phyloP scores from a whole-genome alignment of 2,797 vertebrate species.

The Echeneis naucrates region DNA sequence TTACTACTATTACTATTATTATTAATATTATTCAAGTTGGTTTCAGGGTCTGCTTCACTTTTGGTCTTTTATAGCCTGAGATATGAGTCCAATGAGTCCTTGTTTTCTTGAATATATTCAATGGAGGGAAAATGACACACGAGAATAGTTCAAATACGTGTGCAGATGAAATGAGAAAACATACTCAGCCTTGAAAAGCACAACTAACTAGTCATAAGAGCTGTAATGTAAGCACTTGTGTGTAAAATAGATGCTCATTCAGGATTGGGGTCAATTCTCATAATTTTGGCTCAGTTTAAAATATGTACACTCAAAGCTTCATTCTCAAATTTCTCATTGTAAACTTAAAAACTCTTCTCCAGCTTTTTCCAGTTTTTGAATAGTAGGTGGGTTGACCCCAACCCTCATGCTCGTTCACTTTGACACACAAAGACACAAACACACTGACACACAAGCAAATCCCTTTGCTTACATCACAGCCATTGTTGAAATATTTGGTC shows the following conservation, averaged over 20 bases:
- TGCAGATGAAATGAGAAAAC: conserved; percentile 49
- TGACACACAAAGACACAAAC: conserved; percentile 62
- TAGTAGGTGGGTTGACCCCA: conserved; percentile 46
- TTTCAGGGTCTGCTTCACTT: conserved; percentile 78
- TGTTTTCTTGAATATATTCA: conserved; percentile 67
- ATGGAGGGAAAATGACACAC: conserved; percentile 63
- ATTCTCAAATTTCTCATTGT: conserved; percentile 32
- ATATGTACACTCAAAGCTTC: conserved; percentile 28
- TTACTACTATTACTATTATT: too few species aligned
- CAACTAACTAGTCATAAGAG: conserved; percentile 74
- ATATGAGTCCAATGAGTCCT: conserved; percentile 64
- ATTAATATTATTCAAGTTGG: conserved; percentile 76
- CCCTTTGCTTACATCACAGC: conserved; percentile 58
- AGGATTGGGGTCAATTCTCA: conserved; percentile 60
- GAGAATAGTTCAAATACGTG: conserved; percentile 66
- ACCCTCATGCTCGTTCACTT: conserved; percentile 54
- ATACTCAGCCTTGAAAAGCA: conserved; percentile 81
- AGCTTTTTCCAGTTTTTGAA: conserved; percentile 22
- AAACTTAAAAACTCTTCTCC: conserved; percentile 1
- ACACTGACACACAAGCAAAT: conserved; percentile 64
- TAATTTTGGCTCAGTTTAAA: conserved; percentile 16
- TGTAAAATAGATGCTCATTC: conserved; percentile 57
- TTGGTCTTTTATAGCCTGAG: conserved; percentile 56
- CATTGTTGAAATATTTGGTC: conserved; percentile 47
- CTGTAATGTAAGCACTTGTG: conserved; percentile 68